Percentiles rank a stretch among this genome's conserved stretches.
phyloP scores from a whole-genome alignment of 2,797 vertebrate genomes.

The Odontamblyopus rebecca region DNA sequence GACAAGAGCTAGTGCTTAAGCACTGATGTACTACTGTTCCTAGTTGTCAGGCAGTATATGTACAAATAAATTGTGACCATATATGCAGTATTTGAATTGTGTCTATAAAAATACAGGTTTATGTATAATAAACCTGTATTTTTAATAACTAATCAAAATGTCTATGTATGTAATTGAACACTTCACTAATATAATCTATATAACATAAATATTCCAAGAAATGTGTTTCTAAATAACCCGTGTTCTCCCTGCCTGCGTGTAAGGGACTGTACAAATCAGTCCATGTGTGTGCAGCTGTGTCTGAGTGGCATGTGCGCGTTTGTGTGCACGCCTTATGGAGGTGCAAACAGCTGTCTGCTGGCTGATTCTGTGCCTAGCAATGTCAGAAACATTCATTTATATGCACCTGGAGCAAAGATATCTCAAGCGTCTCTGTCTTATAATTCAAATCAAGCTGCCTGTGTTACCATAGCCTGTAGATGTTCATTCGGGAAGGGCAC shows the following conservation, averaged over 20 bases:
- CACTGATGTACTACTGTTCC: constrained; percentile 21
- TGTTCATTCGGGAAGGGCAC: constrained; percentile 83
- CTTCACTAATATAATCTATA: neutral
- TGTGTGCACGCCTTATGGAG: constrained; percentile 48
- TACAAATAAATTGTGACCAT: neutral
- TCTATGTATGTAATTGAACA: too few species aligned
- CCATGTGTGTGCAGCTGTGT: constrained; percentile 49
- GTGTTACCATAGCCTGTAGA: constrained; percentile 78
- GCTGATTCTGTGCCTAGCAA: constrained; percentile 69
- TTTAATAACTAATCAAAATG: neutral
- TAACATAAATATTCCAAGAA: neutral
- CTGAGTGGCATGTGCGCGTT: constrained; percentile 30
- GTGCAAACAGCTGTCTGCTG: constrained; percentile 79
- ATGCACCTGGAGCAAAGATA: constrained; percentile 82
- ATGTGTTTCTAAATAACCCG: neutral
- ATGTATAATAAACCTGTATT: too few species aligned
- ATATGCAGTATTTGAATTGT: neutral
- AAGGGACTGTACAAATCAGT: constrained; percentile 36
- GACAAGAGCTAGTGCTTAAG: constrained; percentile 35
- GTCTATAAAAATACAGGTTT: neutral
- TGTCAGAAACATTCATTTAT: constrained; percentile 81
- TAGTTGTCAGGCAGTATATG: neutral
- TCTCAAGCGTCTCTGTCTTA: constrained; percentile 79
- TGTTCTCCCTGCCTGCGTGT: neutral
- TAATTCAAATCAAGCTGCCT: constrained; percentile 80